Base-by-base conservation (phyloP, 1,140 invertebrate species). In the Rhagoletis zephyria region DNA sequence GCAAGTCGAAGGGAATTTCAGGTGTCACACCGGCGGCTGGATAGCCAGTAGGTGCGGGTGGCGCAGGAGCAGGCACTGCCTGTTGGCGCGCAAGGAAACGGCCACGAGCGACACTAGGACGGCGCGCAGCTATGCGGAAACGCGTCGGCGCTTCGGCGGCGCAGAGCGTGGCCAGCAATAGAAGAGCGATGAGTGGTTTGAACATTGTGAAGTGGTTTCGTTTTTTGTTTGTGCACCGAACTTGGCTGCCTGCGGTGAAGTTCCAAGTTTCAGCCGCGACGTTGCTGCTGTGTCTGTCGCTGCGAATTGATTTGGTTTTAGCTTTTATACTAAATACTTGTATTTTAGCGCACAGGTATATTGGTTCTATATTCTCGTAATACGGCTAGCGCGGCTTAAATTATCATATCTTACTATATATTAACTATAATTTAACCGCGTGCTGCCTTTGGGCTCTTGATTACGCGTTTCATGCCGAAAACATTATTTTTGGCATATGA, bases 111-210 rank as follows among this genome's bases (percentile, higher is more conserved):
- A 12, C 67, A 14, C 7, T 63, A 14, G 61, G 90, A 89, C 90
- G 90, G 90, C 90, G 90, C 90, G 87, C 19, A 86, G 45, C 91
- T 85, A 89, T 88, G 88, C 91, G 90, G 89, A 91, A 91, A 90
- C 85, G 87, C 63, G 74, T 81, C 4, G 85, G 16, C 12, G 65
- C 42, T 14, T 85, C 65, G 67, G 30, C 87, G 56, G n/a, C 59
- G 42, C 85, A 85, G 12, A 85, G 14, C 45, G 59, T 30, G 16
- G 30, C 59, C 12, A 63, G 59, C 59, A 85, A 42, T 42, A 85
- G 30, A 5, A 85, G 16, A 42, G 4, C 30, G 42, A 45, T 40
- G 30, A n/a, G 42, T 85, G 30, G 12, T 42, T 85, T 85, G 40
- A 85, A 63, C 85, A 85, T 85, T 85, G 19, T 30, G 14, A 85